Conservation (phyloP, 2,888 invertebrate species). For the Phaonia tiefii region DNA sequence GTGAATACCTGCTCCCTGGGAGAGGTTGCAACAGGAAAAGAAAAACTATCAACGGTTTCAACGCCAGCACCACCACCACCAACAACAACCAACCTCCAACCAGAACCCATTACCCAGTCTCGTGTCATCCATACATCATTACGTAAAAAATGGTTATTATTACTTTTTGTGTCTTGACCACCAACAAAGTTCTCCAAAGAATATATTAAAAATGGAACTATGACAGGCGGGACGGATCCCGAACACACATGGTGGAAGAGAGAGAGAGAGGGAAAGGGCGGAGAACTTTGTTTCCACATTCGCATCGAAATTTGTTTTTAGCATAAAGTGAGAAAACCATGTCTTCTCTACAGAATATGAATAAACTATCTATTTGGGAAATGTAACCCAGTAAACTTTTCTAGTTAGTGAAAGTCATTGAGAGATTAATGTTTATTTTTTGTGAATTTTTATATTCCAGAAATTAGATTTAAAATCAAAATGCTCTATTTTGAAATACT, state of each 20-base stretch:
- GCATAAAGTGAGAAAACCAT: slow-evolving; percentile 32
- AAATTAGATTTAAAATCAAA: too few relatives aligned
- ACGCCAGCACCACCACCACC: slow-evolving; percentile 55
- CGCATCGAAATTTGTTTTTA: slow-evolving; percentile 6
- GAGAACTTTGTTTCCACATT: slow-evolving; percentile 16
- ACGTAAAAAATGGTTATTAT: slow-evolving; percentile 37
- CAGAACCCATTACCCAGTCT: neutral
- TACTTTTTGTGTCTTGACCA: slow-evolving; percentile 38
- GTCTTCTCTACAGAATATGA: slow-evolving; percentile 26
- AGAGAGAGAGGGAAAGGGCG: too few relatives aligned
- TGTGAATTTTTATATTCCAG: too few relatives aligned
- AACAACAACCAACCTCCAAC: neutral
- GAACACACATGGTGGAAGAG: neutral
- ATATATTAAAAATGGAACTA: slow-evolving; percentile 33
- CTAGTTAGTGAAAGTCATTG: too few relatives aligned
- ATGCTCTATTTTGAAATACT: too few relatives aligned
- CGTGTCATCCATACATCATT: slow-evolving; percentile 37
- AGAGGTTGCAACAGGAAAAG: slow-evolving; percentile 17
- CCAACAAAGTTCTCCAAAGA: slow-evolving; percentile 31
- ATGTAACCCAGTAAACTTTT: slow-evolving; percentile 21
- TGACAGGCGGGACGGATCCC: neutral
- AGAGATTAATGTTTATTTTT: too few relatives aligned
- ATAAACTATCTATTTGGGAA: neutral
- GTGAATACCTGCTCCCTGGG: neutral
- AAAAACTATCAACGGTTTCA: slow-evolving; percentile 56